These are phyloP conservation scores for Rhinichthys klamathensis DNA, from an alignment of 2,113 vertebrate species.

Conservation along the genomic window DNA sequence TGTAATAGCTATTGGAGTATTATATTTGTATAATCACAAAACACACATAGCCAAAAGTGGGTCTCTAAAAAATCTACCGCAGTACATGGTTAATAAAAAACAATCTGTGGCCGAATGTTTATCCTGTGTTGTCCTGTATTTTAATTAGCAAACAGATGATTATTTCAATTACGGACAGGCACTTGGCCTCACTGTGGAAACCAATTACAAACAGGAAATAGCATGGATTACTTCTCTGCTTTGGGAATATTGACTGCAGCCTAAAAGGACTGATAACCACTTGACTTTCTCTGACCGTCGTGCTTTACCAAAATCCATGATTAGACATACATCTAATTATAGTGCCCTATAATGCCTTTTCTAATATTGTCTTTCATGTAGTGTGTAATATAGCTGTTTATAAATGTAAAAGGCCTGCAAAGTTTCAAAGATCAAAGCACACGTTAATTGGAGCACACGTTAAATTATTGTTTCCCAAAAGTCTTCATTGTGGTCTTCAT, in stretches of 20 bases:
- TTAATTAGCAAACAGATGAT: slow-evolving; percentile 7
- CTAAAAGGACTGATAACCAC: background rate
- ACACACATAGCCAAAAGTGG: background rate
- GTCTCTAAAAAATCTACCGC: background rate
- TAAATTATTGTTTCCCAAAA: too few species aligned
- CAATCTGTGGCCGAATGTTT: background rate
- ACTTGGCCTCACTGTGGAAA: background rate
- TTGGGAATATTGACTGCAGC: slow-evolving; percentile 2
- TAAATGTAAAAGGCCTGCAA: too few species aligned
- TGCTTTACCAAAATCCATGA: background rate
- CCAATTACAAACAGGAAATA: slow-evolving; percentile 10
- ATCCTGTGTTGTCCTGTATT: background rate
- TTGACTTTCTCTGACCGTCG: background rate
- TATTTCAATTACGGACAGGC: slow-evolving; percentile 8
- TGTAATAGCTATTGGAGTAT: too few species aligned
- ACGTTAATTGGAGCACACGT: too few species aligned
- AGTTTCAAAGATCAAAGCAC: too few species aligned
- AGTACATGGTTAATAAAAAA: background rate
- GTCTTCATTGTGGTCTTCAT: too few species aligned
- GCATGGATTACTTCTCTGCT: background rate
- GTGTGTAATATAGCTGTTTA: too few species aligned
- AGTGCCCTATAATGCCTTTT: too few species aligned
- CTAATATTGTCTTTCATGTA: too few species aligned
- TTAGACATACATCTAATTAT: background rate
- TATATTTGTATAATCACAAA: background rate